A percentile compares a stretch with the other conserved stretches of the same genome.
Conservation (phyloP, 2,797 vertebrate genomes). For the Bradypodion ventrale region DNA sequence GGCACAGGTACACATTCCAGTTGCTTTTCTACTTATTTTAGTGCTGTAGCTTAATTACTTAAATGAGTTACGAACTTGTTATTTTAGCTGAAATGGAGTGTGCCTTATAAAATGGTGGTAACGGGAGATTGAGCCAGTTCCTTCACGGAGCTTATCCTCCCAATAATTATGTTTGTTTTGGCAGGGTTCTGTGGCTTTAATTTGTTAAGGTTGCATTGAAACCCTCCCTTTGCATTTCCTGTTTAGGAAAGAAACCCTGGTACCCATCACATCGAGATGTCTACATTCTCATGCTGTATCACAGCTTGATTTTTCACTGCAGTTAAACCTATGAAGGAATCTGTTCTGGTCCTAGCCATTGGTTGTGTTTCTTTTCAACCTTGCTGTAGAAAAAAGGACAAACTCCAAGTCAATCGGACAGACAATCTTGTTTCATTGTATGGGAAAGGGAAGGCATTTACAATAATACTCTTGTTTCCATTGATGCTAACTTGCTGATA, state of each 20-base stretch:
- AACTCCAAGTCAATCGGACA: conserved; percentile 7
- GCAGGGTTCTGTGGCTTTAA: conserved; percentile 61
- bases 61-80: conserved; percentile 10
- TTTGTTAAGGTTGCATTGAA: conserved; percentile 64
- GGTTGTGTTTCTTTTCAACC: conserved; percentile 12
- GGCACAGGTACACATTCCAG: rapidly evolving
- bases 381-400: conserved; percentile 38
- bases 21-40: conserved; percentile 6
- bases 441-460: conserved; percentile 45
- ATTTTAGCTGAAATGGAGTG: conserved; percentile 18
- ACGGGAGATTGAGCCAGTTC: conserved; percentile 41
- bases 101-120: conserved; percentile 17
- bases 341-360: conserved; percentile 44
- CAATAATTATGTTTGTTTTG: conserved; percentile 66
- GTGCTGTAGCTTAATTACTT: conserved; percentile 9
- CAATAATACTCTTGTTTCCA: conserved; percentile 78
- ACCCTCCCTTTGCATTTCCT: conserved; percentile 74
- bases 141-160: conserved; percentile 52
- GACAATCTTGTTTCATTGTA: conserved; percentile 27
- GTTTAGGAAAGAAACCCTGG: conserved; percentile 56
- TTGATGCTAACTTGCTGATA: conserved; percentile 85
- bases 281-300: conserved; percentile 60
- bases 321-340: conserved; percentile 44
- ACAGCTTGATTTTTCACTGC: conserved; percentile 49
- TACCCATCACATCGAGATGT: conserved; percentile 52